Evolutionary conservation across 2,113 vertebrate genomes (phyloP).

Genomic region (Lichenostomus cassidix): DNA sequence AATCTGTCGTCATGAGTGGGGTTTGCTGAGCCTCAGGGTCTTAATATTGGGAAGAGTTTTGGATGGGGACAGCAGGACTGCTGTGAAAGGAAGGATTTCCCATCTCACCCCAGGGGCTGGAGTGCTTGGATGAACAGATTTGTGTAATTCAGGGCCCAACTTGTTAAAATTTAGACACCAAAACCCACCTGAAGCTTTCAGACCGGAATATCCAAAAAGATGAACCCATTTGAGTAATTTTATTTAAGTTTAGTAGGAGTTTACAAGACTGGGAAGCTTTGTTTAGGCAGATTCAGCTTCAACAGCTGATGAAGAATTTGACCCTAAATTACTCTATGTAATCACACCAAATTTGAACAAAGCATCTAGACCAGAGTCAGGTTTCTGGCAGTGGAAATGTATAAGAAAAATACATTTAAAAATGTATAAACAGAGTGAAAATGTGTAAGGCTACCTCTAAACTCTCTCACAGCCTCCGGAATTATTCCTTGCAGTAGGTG

Average conservation of each 20-base stretch:
- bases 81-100: neutral
- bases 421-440: neutral
- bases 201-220: neutral
- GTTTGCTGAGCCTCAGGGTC: neutral
- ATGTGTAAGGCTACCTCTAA: neutral
- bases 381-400: neutral
- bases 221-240: neutral
- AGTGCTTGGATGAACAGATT: accelerated
- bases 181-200: neutral
- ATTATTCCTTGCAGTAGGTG: neutral
- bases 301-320: neutral
- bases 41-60: neutral
- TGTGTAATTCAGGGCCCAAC: neutral
- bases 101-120: neutral
- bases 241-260: neutral
- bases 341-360: neutral
- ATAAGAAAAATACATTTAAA: neutral
- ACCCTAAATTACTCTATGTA: neutral
- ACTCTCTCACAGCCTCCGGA: neutral
- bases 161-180: neutral
- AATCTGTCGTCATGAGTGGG: neutral
- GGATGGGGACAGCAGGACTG: neutral
- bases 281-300: neutral
- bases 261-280: neutral
- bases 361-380: neutral